Percentiles rank a stretch among this genome's conserved stretches.
Evolutionary conservation across 1,140 invertebrate genomes (phyloP).

Genomic region (Bombus fervidus): DNA sequence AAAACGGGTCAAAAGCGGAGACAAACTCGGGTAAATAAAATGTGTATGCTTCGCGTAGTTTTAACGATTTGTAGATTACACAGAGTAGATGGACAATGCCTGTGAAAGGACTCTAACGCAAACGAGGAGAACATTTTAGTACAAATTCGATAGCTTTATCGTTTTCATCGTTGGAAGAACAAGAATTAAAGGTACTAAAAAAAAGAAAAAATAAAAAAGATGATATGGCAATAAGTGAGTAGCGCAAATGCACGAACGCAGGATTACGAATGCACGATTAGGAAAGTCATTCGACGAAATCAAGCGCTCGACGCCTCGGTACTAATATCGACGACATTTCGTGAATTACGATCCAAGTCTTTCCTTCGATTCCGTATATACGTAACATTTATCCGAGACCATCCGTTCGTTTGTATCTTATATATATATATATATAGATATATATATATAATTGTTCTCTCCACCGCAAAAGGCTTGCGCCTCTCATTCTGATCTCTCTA

Average conservation of each 20-base stretch:
- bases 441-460: neutral
- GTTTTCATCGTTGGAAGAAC: neutral
- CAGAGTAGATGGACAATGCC: neutral
- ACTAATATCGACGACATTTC: slow-evolving; percentile 32
- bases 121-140: slow-evolving; percentile 32
- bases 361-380: neutral
- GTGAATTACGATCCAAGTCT: slow-evolving; percentile 4
- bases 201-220: neutral
- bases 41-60: slow-evolving; percentile 21
- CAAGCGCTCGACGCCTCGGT: slow-evolving; percentile 31
- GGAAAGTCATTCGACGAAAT: slow-evolving; percentile 4
- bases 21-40: neutral
- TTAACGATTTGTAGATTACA: slow-evolving; percentile 13
- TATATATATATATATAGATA: neutral
- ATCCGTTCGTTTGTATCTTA: neutral
- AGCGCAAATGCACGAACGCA: neutral
- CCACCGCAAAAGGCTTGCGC: neutral
- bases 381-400: neutral
- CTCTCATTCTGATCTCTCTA: neutral
- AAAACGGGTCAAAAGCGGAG: neutral
- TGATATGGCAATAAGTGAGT: neutral
- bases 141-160: slow-evolving; percentile 60
- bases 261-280: neutral
- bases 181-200: neutral
- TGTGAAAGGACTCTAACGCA: neutral